Conservation (phyloP, 2,113 vertebrate genomes). For the Sebastes schlegelii region DNA sequence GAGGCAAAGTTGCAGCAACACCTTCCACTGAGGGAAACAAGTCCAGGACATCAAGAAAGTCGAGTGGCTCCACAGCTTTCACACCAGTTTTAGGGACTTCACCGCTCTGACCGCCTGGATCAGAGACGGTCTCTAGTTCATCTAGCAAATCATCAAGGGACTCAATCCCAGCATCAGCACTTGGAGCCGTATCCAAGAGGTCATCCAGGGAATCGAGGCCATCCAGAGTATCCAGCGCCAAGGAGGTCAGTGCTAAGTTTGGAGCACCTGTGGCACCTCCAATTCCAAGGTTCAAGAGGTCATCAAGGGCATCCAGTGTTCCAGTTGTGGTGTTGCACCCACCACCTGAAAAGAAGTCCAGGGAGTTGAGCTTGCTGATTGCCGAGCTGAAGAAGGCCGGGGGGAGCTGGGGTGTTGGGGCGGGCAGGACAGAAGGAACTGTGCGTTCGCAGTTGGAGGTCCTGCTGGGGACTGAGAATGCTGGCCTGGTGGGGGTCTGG, state of each 20-base stretch:
- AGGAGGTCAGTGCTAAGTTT: background rate
- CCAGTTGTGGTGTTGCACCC: conserved; percentile 23
- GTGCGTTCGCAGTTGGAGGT: conserved; percentile 68
- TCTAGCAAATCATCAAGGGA: conserved; percentile 50
- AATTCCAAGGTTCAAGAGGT: conserved; percentile 43
- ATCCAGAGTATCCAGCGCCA: conserved; percentile 27
- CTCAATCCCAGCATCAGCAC: background rate
- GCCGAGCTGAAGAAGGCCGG: conserved; percentile 83
- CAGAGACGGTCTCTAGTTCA: background rate
- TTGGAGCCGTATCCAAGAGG: background rate
- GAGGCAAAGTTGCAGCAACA: conserved; percentile 65
- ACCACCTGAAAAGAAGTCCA: conserved; percentile 82
- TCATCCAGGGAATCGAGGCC: conserved; percentile 65
- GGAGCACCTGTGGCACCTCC: background rate
- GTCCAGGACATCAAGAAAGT: conserved; percentile 83
- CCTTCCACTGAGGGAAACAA: conserved; percentile 81
- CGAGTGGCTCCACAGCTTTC: conserved; percentile 25
- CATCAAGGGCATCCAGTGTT: conserved; percentile 65
- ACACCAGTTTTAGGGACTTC: background rate
- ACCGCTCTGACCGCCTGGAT: background rate
- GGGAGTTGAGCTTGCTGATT: conserved; percentile 69
- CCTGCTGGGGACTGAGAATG: conserved; percentile 81
- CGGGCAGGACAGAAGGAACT: conserved; percentile 80
- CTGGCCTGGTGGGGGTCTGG: conserved; percentile 77
- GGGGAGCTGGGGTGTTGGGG: conserved; percentile 86